Percentiles rank a stretch among this genome's conserved stretches.
Evolutionary conservation across 2,113 vertebrate genomes (phyloP).

Genomic region (Rissa tridactyla): DNA sequence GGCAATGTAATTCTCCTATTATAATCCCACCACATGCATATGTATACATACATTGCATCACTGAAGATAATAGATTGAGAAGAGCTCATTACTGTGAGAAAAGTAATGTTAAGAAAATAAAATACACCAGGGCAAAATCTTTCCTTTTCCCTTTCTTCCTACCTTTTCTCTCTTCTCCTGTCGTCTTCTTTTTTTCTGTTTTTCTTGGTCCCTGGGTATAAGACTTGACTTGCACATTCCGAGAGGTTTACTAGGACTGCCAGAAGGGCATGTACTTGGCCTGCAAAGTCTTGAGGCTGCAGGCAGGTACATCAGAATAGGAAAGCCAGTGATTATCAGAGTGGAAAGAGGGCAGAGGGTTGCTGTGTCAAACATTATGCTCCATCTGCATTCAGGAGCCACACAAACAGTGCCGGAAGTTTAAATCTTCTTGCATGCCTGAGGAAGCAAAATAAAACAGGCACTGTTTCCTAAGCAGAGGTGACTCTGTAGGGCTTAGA

Average conservation of each 20-base stretch:
- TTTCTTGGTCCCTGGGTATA: background rate
- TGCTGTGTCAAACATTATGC: background rate
- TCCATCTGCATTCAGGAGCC: background rate
- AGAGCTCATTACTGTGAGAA: background rate
- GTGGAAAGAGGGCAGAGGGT: background rate
- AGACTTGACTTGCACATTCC: background rate
- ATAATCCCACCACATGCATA: background rate
- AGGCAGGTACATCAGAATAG: background rate
- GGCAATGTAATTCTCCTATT: background rate
- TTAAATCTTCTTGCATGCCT: background rate
- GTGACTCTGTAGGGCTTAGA: constrained; percentile 53
- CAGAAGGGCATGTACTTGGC: background rate
- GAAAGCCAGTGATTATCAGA: background rate
- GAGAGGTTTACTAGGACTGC: background rate
- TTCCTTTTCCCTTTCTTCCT: background rate
- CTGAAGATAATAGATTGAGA: background rate
- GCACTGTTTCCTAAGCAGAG: constrained; percentile 42
- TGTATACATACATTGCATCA: background rate
- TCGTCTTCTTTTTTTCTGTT: background rate
- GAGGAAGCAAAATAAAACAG: constrained; percentile 8
- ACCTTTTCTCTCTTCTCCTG: background rate
- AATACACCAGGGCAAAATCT: background rate
- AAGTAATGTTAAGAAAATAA: background rate
- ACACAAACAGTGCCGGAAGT: background rate
- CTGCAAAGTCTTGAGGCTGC: background rate